Evolutionary conservation across 2,797 vertebrate species (phyloP), one percentile per base, ranked within the genome.

Genomic region (Synaphobranchus kaupii): DNA sequence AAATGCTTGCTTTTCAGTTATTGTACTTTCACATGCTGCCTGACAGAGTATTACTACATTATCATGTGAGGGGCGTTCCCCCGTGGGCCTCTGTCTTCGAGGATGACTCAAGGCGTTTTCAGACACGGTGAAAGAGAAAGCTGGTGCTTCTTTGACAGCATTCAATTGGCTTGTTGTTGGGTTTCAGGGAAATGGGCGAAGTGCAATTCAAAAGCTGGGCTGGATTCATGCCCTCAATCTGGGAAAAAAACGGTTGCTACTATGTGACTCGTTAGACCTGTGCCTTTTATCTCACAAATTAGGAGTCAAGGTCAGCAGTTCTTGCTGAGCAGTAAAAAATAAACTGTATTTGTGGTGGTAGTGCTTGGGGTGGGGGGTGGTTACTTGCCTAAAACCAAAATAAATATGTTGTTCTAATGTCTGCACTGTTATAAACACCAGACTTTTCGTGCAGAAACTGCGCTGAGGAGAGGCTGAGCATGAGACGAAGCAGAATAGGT

Each of bases 101-200:
- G 50, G 81, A 56, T 54, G 81, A 83, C 81, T 83, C 81, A 83
- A 34, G 5, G 15, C n/a, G 12, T 31, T n/a, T n/a, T 73, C 71
- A 34, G 81, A 83, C 50, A 83, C 13, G 17, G 10, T 13, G 81
- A 20, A 83, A 54, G n/a, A 83, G 6, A 31, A 47, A 17, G 78
- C 34, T 44, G 20, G 78, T 3, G 48, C 15, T 44, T 81, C 20
- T 81, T 31, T 17, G 28, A 13, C 12, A 78, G 44, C 47, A 9
- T 22, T 80, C 68, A 39, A 44, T 80, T n/a, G 39, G 3, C 48
- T 52, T 25, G 28, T 52, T 25, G 28, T 56, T 83, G 52, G n/a
- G 48, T 52, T 83, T 83, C 81, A 20, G 81, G 81, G 81, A 83
- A 54, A 56, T 54, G 81, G 81, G 6, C n/a, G 56, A 34, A 83